A percentile compares a stretch with the other conserved stretches of the same genome.
Evolutionary conservation across 1,140 invertebrate genomes (phyloP).

Genomic region (Drosophila littoralis): DNA sequence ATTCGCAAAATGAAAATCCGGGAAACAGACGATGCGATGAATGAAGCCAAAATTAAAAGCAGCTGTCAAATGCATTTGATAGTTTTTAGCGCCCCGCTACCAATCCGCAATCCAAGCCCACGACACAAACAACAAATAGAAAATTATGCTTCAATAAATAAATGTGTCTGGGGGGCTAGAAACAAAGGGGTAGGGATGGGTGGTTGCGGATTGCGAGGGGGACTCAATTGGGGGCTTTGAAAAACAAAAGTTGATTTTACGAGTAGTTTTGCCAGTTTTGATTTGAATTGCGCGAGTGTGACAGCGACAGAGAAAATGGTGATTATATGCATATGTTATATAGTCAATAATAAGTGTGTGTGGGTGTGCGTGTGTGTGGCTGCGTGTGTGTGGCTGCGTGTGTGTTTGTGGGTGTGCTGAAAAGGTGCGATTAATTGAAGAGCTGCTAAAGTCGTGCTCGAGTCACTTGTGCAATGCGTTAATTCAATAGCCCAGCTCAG

Average conservation of each 20-base stretch:
- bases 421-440: conserved; percentile 83
- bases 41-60: conserved; percentile 61
- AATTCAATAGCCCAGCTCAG: conserved; percentile 38
- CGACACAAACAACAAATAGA: conserved; percentile 61
- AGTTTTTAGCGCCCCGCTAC: conserved; percentile 47
- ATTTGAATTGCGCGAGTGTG: conserved; percentile 38
- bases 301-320: too few relatives aligned
- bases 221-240: conserved; percentile 18
- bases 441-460: conserved; percentile 20
- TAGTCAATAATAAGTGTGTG: neutral
- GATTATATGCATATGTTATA: neutral
- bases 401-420: conserved; percentile 40
- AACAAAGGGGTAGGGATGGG: neutral
- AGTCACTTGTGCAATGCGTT: conserved; percentile 33
- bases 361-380: neutral
- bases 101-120: neutral
- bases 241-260: conserved; percentile 58
- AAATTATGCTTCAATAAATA: conserved; percentile 82
- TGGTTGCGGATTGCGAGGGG: neutral
- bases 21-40: conserved; percentile 27
- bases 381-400: conserved; percentile 1
- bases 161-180: conserved; percentile 38
- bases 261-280: conserved; percentile 62
- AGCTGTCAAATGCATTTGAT: conserved; percentile 79
- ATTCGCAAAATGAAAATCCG: conserved; percentile 33